These are phyloP conservation scores for Drosophila malerkotliana DNA, from an alignment of 1,140 invertebrate species.

Conservation along the genomic window DNA sequence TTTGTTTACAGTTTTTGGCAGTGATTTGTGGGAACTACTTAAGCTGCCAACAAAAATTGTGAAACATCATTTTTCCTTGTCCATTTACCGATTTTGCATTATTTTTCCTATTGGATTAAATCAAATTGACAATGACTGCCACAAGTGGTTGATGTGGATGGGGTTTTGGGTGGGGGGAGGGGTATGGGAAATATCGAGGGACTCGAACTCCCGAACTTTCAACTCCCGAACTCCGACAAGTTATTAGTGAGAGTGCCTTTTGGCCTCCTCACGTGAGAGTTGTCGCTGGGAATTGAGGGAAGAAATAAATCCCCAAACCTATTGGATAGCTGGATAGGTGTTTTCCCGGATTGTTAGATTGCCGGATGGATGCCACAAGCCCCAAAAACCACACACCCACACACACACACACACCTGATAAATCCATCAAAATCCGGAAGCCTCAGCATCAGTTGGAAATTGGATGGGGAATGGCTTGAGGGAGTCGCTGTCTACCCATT, in stretches of 20 bases:
- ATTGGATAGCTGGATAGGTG: no score
- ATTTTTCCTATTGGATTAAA: conserved; percentile 32
- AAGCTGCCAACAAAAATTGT: conserved; percentile 59
- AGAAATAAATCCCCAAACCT: conserved; percentile 1
- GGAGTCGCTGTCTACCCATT: not conserved
- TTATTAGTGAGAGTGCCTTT: conserved; percentile 57
- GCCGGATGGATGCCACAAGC: not conserved
- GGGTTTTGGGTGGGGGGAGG: not conserved
- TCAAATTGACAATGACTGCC: conserved; percentile 75
- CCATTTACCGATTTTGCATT: not conserved
- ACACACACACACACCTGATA: conserved; percentile 40
- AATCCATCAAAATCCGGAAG: conserved; percentile 54
- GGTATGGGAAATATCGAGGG: conserved; percentile 19
- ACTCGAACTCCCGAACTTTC: conserved; percentile 22
- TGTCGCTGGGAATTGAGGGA: conserved; percentile 7
- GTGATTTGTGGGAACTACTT: conserved; percentile 55
- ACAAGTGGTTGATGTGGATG: conserved; percentile 51
- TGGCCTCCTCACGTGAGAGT: not conserved
- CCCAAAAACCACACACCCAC: conserved; percentile 14
- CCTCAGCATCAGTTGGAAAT: conserved; percentile 26
- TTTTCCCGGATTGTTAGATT: not conserved
- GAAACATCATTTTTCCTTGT: conserved; percentile 24
- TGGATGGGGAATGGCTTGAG: conserved; percentile 18
- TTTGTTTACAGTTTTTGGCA: not conserved
- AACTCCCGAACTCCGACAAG: conserved; percentile 20